Evolutionary conservation across 2,113 vertebrate genomes (phyloP), one percentile per base, ranked within the genome.

Genomic region (Elephas maximus): DNA sequence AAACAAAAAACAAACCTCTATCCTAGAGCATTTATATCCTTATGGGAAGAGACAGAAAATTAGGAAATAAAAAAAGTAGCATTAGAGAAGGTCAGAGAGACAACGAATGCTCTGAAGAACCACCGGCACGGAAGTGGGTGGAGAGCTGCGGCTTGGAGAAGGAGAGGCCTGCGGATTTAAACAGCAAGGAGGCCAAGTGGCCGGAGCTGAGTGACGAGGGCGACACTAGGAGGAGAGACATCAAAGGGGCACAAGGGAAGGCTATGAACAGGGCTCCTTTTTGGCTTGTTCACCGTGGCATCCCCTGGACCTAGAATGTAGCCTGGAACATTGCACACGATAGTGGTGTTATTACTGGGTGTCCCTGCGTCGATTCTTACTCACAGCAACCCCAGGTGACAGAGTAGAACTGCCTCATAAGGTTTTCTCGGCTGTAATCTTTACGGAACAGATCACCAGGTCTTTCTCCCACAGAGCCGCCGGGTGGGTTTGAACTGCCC

Each of bases 161-260:
- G 3, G n/a, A 53, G 28, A 78, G 53, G n/a, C 51, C 37, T 18
- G 23, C 4, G 7, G 30, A 44, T 41, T 28, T 18, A 67, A 41
- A 26, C 1, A 3, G 60, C 41, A 33, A 28, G 67, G n/a, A 45
- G 80, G 80, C 26, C 11, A 37, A 33, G 37, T 1, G 24, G 30
- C 28, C 45, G 71, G 37, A 21, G 53, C 5, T 5, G 53, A 83
- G 37, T 5, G 37, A 48, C 10, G 48, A 48, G 48, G 48, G 6
- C n/a, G 28, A 45, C 2, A 0, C 15, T 2, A 15, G 7, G 48
- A 48, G 48, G 30, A 23, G 24, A 18, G 20, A 1, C 1, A 11
- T 6, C 26, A 1, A 0, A 51, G 41, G 51, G 45, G 37, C 5
- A 23, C 0, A 17, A 11, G 62, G 30, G 2, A 7, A 77, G 28